Evolutionary conservation across 2,797 vertebrate species (phyloP).

Genomic region (Dermochelys coriacea): DNA sequence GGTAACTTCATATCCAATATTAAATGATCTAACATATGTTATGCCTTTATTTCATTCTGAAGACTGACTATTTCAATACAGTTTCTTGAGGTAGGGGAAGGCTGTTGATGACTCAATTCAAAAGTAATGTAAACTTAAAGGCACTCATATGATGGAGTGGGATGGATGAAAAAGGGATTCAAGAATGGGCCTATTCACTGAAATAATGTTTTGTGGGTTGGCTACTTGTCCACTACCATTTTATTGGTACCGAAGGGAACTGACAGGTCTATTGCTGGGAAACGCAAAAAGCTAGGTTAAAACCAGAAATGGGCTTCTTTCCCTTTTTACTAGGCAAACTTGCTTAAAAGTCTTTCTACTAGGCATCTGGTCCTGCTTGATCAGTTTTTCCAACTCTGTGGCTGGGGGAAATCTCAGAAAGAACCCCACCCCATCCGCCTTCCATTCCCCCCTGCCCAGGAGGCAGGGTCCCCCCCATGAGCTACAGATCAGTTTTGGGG

Average conservation of each 20-base stretch:
- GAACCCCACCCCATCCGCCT: not conserved
- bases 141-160: not conserved
- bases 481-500: not conserved
- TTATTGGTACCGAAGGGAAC: not conserved
- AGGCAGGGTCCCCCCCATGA: not conserved
- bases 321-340: not conserved
- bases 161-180: not conserved
- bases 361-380: accelerated
- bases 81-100: not conserved
- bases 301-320: not conserved
- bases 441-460: not conserved
- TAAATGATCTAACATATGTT: not conserved
- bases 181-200: constrained; percentile 56
- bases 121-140: not conserved
- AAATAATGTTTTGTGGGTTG: constrained; percentile 37
- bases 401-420: accelerated
- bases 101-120: not conserved
- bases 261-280: accelerated
- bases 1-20: constrained; percentile 56
- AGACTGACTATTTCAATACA: not conserved
- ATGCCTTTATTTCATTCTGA: constrained; percentile 14
- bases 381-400: not conserved
- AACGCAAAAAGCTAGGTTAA: accelerated
- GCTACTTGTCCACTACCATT: not conserved
- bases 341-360: not conserved